Base-by-base conservation (phyloP, 2,113 vertebrate genomes). In the Ptilonorhynchus violaceus region DNA sequence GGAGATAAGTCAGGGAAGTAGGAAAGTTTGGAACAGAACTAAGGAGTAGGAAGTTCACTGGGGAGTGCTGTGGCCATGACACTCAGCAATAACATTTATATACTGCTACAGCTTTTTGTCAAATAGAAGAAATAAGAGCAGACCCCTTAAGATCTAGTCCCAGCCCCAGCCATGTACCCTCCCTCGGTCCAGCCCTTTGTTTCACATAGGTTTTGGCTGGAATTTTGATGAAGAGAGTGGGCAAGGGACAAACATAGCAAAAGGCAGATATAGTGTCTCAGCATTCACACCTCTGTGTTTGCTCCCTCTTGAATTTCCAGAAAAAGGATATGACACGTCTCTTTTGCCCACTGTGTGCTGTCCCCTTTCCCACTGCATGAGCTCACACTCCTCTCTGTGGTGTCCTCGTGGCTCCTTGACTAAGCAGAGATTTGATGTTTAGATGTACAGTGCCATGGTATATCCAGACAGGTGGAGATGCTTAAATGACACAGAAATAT, bases 251-350 rank as follows among this genome's bases (percentile, higher is more conserved):
- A 72, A 21, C 15, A 66, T 3, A 52, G 70, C 28, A 31, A 76
- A 63, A 64, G 31, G 31, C 44, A 76, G 50, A 47, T 35, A 53
- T 22, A 35, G 21, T 41, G 33, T 39, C n/a, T 70, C 50, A 59
- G 39, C 1, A 0, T 68, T 89, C 0, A 0, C 33, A 39, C 27
- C 31, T 44, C 56, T 53, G 13, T 20, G 47, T 60, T 88, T 72
- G 55, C 12, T 20, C 31, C 21, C 5, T 67, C 41, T 7, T 35
- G 33, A 63, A n/a, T n/a, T 63, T 79, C 35, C 50, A 27, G 25
- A 22, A 60, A 84, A 37, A 20, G 24, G 12, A 20, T 49, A 20
- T 24, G 16, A 27, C 20, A 27, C 7, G 15, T 18, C n/a, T 15
- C 12, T 46, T 82, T 68, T 31, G 30, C 21, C 28, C 18, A 5